Evolutionary conservation across 2,888 invertebrate genomes (phyloP).

Genomic region (Chirona hameri): DNA sequence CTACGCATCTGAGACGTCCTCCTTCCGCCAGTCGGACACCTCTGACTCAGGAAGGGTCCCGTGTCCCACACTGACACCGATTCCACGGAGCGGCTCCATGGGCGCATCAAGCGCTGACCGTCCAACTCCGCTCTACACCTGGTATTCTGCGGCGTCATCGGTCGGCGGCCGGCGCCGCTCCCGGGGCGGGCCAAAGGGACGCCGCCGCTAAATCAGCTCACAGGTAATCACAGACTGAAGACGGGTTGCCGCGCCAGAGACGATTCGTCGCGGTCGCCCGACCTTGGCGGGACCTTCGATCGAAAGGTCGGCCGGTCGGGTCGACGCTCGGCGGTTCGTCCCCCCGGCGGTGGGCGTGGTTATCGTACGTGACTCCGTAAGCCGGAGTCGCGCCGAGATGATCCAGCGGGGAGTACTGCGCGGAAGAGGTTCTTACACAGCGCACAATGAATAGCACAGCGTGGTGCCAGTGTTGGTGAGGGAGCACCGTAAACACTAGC

Average conservation of each 20-base stretch:
- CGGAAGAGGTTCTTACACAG: too few relatives aligned
- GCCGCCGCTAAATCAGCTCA: not conserved
- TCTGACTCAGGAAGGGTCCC: too few relatives aligned
- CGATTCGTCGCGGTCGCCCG: not conserved
- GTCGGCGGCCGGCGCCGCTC: not conserved
- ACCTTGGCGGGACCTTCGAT: slow-evolving; percentile 5
- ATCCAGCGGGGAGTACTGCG: not conserved
- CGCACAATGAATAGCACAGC: too few relatives aligned
- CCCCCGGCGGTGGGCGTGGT: not conserved
- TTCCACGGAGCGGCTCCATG: too few relatives aligned
- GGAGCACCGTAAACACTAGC: not conserved
- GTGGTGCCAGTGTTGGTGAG: too few relatives aligned
- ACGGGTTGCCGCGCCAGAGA: not conserved
- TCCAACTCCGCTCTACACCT: too few relatives aligned
- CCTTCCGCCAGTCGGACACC: too few relatives aligned
- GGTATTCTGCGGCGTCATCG: not conserved
- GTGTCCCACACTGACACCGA: too few relatives aligned
- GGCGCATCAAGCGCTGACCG: too few relatives aligned
- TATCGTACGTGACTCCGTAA: not conserved
- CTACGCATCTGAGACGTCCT: too few relatives aligned
- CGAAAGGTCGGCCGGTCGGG: not conserved
- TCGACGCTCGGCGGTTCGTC: not conserved
- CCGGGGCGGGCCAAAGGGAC: not conserved
- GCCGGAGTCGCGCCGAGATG: not conserved
- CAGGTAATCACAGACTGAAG: not conserved